Percentiles rank a stretch among this genome's conserved stretches.
Evolutionary conservation across 2,113 vertebrate genomes (phyloP).

Genomic region (Verasper variegatus): DNA sequence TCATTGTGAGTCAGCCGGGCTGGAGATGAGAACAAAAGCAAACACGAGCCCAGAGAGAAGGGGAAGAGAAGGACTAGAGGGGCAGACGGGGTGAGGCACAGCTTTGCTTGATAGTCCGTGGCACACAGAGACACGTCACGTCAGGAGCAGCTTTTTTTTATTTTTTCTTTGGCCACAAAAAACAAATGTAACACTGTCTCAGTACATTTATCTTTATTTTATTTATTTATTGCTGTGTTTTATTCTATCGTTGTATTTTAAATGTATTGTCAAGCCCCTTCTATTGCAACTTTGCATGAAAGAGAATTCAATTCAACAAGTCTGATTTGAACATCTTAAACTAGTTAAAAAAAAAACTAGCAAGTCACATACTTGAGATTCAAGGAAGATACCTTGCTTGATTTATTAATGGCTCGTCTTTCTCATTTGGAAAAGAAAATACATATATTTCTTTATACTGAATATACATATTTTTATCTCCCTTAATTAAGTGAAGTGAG

Average conservation of each 20-base stretch:
- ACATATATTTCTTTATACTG: no score
- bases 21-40: conserved; percentile 75
- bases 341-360: no score
- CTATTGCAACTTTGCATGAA: no score
- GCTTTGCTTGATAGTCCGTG: conserved; percentile 12
- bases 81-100: background rate
- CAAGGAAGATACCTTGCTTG: no score
- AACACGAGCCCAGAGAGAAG: conserved; percentile 60
- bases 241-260: background rate
- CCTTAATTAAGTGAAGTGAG: no score
- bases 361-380: no score
- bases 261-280: no score
- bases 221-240: background rate
- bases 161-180: background rate
- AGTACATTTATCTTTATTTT: background rate
- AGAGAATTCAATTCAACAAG: no score
- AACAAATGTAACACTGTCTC: background rate
- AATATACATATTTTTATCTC: no score
- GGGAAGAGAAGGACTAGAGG: conserved; percentile 24
- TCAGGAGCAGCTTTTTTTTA: background rate
- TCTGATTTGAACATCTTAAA: no score
- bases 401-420: no score
- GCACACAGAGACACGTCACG: conserved; percentile 21
- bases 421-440: no score
- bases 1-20: conserved; percentile 71